A percentile compares a stretch with the other conserved stretches of the same genome.
Conservation (phyloP, 37 sponge, comb jelly and placozoan species). For the Cladorhizidae sp. region DNA sequence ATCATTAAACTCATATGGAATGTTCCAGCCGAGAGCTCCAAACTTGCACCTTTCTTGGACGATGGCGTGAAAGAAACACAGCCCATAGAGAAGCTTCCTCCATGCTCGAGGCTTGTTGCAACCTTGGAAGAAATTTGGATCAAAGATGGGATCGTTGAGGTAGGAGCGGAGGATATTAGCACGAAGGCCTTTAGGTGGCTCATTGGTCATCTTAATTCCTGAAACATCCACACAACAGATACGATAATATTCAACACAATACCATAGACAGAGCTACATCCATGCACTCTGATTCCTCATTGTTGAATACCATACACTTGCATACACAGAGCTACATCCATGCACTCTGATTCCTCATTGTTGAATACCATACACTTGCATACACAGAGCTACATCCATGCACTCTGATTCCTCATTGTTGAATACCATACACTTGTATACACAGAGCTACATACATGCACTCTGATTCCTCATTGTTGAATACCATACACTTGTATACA, state of each 20-base stretch:
- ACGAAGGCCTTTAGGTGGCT: slow-evolving; percentile 98
- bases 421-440: too few species aligned
- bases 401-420: too few species aligned
- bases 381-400: too few species aligned
- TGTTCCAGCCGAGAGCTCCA: slow-evolving; percentile 98
- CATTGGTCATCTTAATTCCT: slow-evolving; percentile 99
- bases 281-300: too few species aligned
- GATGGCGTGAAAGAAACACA: slow-evolving; percentile 98
- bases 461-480: too few species aligned
- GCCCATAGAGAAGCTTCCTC: slow-evolving; percentile 94
- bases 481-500: too few species aligned
- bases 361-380: too few species aligned
- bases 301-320: too few species aligned
- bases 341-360: too few species aligned
- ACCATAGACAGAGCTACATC: too few species aligned
- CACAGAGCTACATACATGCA: too few species aligned
- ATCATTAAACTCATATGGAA: slow-evolving; percentile 98
- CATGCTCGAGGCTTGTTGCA: slow-evolving; percentile 90
- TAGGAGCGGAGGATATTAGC: slow-evolving; percentile 98
- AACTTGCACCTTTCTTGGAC: slow-evolving; percentile 98
- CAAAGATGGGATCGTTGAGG: slow-evolving; percentile 97
- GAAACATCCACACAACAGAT: not conserved
- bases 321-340: too few species aligned
- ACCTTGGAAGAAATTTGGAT: slow-evolving; percentile 86
- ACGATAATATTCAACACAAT: not conserved